Percentiles rank a stretch among this genome's conserved stretches.
Conservation (phyloP, 1,140 invertebrate species). For the Babylonia areolata region DNA sequence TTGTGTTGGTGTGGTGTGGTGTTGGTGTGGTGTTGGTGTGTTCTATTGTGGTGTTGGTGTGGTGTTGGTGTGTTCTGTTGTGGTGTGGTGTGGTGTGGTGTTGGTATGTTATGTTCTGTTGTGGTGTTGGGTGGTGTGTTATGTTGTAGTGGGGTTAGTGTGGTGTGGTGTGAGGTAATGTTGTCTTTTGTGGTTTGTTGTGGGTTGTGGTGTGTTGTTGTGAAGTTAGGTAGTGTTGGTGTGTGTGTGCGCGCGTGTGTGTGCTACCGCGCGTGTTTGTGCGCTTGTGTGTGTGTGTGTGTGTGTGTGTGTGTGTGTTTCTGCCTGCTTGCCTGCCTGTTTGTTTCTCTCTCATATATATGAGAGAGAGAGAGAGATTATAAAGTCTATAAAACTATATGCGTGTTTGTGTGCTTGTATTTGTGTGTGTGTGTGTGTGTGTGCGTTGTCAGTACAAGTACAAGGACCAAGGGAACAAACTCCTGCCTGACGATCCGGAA, state of each 20-base stretch:
- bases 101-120: too few relatives aligned
- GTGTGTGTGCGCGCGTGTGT: too few relatives aligned
- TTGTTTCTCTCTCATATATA: too few relatives aligned
- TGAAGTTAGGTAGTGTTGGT: too few relatives aligned
- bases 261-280: background rate
- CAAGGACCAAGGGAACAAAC: background rate
- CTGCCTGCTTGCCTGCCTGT: background rate
- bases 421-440: background rate
- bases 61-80: background rate
- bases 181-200: background rate
- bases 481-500: constrained; percentile 19
- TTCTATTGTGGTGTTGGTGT: background rate
- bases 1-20: background rate
- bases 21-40: background rate
- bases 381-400: background rate
- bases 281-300: background rate
- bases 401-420: background rate
- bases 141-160: background rate
- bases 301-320: background rate
- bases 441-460: background rate
- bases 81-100: background rate
- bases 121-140: too few relatives aligned
- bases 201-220: too few relatives aligned
- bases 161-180: background rate
- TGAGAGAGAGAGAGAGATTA: background rate